Evolutionary conservation across 2,888 invertebrate species (phyloP), one percentile per base, ranked within the genome.

Genomic region (Trichopria drosophilae): DNA sequence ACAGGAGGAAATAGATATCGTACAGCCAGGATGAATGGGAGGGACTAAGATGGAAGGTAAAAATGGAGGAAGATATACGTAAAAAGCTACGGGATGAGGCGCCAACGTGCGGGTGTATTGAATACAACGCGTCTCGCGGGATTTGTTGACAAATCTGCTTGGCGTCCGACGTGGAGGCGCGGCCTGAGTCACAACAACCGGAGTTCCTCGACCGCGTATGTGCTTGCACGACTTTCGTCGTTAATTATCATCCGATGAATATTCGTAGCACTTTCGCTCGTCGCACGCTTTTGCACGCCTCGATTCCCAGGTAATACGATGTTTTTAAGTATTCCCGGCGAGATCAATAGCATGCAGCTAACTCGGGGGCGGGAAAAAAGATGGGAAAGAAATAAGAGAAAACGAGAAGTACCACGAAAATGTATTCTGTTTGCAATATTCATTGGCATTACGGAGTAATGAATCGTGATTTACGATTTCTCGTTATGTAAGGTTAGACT

Each of bases 211-310:
- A 48, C 45, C 51, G 42, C 40, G 41, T 19, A 42, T 22, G 39
- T 46, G 46, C 49, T 52, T 44, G 34, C 42, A 42, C 49, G 46
- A 32, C 45, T 53, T 47, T 53, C 44, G 26, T 36, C 53, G 43
- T 35, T 56, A 47, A 53, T 56, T 56, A 56, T 53, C 56, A 47
- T 51, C 43, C 49, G 36, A 52, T 52, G 55, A 55, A 55, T 55
- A 55, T 55, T 52, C 49, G 35, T 39, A 10, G 4, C 22, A 13
- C 20, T 6, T 24, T 20, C 13, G 22, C 39, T 24, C 24, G 12
- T 24, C 15, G 15, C 39, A 29, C 32, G 16, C 46, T 28, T n/a
- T n/a, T 15, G 31, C 37, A 20, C 36, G 39, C 31, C 13, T 47
- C 40, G 32, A 19, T 20, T 40, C 6, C 34, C 20, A n/a, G 12